Base-by-base conservation (phyloP, 2,888 invertebrate genomes). In the Bellardia bayeri region DNA sequence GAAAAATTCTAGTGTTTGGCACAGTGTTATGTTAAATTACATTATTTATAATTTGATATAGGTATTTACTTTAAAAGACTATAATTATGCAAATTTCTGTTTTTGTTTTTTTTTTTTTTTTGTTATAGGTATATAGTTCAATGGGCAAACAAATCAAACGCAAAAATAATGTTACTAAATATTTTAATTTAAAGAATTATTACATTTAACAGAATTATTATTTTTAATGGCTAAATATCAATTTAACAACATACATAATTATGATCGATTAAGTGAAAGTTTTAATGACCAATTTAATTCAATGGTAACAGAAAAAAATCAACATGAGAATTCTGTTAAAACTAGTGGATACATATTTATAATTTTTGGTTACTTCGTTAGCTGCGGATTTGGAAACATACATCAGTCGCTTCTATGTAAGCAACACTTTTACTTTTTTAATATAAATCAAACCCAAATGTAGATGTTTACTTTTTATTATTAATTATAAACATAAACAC, bases 241-340 rank as follows among this genome's bases (percentile, higher is more conserved):
- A 49, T 63, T 75, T n/a, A 71, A 61, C n/a, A n/a, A 45, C 45
- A 45, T 23, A 23, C 23, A 23, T 45, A 45, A 45, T 45, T 45
- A 45, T 45, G 45, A 9, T 45, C 45, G 9, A 78, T 83, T 71
- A 71, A 71, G 76, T 78, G 83, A 78, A 83, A 78, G 83, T 76
- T 58, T 74, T 66, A 68, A 66, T 66, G 58, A 80, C 16, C 11
- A 33, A 13, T n/a, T 49, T 49, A 49, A 49, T 49, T 13, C 49
- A 13, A 4, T 49, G 49, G 13, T 13, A 49, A 49, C 2, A 6
- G 1, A 51, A 13, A 51, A 23, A 30, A 16, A 23, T 45, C 33
- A 78, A 58, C 30, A 79, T 69, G 58, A 42, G 5, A 45, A 63
- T n/a, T 37, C 33, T 49, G 61, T 69, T 79, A 66, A 30, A 71